Base-by-base conservation (phyloP, 2,888 invertebrate species). In the Pammene aurita region DNA sequence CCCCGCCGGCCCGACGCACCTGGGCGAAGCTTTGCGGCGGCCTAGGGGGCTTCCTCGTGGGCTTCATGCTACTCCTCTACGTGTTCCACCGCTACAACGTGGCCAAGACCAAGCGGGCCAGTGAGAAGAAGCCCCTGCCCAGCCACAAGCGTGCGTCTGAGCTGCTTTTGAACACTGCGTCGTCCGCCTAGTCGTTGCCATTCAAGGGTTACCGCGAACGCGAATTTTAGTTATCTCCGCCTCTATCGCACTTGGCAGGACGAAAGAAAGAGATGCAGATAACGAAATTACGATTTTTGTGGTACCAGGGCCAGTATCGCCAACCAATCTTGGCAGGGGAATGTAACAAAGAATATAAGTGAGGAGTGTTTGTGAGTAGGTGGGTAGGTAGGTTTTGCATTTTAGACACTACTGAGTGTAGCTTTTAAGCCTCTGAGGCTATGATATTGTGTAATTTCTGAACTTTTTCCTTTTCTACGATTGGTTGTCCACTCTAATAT, bases 81-180 rank as follows among this genome's bases (percentile, higher is more conserved):
- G 72, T 89, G 56, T 89, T 93, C 88, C 93, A 93, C 69, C 82
- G 91, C 18, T 85, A 89, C 75, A 93, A 93, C 75, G 93, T 92
- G 13, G 82, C 88, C 6, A 88, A 87, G 71, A 90, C 88, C 0
- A 92, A 88, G 71, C 84, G 82, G 44, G 81, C 79, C 7, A 81
- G 83, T 0, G 86, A 87, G 72, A 85, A 85, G 69, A 83, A 87
- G 1, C 80, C 78, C 9, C 81, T 85, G 0, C 61, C 75, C 0
- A 72, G 75, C n/a, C 83, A 80, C 65, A 84, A 76, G 58, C 82
- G 82, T 5, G 85, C 87, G 0, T 84, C 85, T 1, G 81, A 85
- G 4, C 77, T 84, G 4, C 85, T 92, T 18, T 79, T 89, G 2
- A 84, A 83, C 68, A 78, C 89, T 66, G 76, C 71, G n/a, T 76